phyloP scores from a whole-genome alignment of 2,888 invertebrate genomes.

The Adela reaumurella region DNA sequence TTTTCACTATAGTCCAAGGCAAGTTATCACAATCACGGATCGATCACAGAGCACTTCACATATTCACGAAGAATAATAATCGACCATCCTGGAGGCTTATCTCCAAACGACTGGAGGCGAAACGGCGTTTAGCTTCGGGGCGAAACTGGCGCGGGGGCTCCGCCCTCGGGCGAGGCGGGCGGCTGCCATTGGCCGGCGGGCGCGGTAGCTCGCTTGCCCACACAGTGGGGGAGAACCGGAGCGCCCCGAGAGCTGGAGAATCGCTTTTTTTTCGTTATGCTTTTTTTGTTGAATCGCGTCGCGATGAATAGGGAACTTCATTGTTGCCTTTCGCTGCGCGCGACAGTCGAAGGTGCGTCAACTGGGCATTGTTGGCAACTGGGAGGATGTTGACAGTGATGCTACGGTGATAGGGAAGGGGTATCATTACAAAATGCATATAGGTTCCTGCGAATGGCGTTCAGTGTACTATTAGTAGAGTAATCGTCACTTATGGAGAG shows the following conservation, averaged over 20 bases:
- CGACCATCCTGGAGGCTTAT: constrained; percentile 52
- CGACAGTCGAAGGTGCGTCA: too few species aligned
- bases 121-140: constrained; percentile 52
- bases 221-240: too few species aligned
- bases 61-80: constrained; percentile 50
- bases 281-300: background rate
- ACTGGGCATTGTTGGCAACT: too few species aligned
- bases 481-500: too few species aligned
- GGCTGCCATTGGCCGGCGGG: constrained; percentile 48
- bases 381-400: too few species aligned
- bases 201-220: constrained; percentile 28
- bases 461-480: too few species aligned
- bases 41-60: constrained; percentile 46
- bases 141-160: constrained; percentile 22
- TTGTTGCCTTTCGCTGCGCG: background rate
- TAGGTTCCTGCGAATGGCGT: too few species aligned
- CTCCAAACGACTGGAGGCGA: constrained; percentile 56
- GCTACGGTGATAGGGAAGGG: too few species aligned
- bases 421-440: too few species aligned
- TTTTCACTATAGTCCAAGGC: constrained; percentile 38
- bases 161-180: constrained; percentile 35
- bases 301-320: too few species aligned
- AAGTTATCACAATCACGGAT: constrained; percentile 45
- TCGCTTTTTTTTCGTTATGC: too few species aligned
- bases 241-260: too few species aligned